Base-by-base conservation (phyloP, 2,888 invertebrate species). In the Himalopsyche tibetana region DNA sequence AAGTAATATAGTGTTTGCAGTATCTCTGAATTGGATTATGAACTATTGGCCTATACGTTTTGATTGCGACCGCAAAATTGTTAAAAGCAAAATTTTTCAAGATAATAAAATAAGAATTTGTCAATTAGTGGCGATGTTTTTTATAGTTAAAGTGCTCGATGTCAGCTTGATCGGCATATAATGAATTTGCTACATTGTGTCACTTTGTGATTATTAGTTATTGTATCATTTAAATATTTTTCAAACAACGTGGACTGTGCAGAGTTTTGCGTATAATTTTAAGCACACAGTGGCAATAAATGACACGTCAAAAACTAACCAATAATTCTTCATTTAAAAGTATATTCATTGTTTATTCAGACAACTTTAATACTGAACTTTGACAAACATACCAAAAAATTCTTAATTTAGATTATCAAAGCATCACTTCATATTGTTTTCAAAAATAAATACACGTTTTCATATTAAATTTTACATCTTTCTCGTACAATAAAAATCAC, bases 131-230 rank as follows among this genome's bases (percentile, higher is more conserved):
- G 19, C 63, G 3, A 63, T 63, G 63, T 63, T 63, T 19, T 4
- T 19, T 19, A 63, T 63, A 63, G 63, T 19, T 63, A 63, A 63
- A 63, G 63, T 63, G 19, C 19, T 63, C 63, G 19, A 63, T 63
- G 63, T 63, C 63, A 63, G 63, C 63, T 63, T 63, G 63, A 28
- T 63, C 63, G 63, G 63, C 63, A 63, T 63, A 51, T 63, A 19
- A 63, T 63, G 63, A 11, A 63, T 63, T 63, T 63, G 63, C 63
- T 63, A 63, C 28, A 63, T 63, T 63, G 63, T 63, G 63, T 63
- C 9, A 63, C 63, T 5, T n/a, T 63, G 63, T n/a, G 19, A 19
- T 63, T 63, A 28, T 63, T 63, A 63, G 63, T 63, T 15, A 3
- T 28, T 63, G 63, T 63, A 19, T 28, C 63, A 19, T 2, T 63